A percentile compares a stretch with the other conserved stretches of the same genome.
Conservation (phyloP, 2,113 vertebrate genomes). For the Anguilla japonica region DNA sequence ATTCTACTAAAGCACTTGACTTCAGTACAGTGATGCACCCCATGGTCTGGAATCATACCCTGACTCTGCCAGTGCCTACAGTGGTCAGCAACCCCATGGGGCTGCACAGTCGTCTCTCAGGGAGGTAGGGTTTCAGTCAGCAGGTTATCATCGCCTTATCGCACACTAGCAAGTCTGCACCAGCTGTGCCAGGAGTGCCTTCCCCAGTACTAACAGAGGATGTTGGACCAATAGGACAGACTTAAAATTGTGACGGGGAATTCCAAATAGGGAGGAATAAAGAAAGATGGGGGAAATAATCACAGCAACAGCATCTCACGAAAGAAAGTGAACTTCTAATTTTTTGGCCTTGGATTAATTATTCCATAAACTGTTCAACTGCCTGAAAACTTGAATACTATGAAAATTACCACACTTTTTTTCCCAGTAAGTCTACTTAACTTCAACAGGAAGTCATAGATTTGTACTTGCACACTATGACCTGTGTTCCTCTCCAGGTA, state of each 20-base stretch:
- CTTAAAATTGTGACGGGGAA: too few relatives aligned
- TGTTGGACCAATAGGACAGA: too few relatives aligned
- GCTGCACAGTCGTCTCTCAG: too few relatives aligned
- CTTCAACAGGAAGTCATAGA: background rate
- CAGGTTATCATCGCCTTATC: background rate
- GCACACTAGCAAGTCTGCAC: background rate
- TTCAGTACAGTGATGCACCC: background rate
- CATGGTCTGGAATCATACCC: background rate
- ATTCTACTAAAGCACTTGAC: background rate
- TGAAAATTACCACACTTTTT: background rate
- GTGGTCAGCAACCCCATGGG: background rate
- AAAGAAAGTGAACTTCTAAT: background rate
- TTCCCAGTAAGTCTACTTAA: background rate
- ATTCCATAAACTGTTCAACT: background rate
- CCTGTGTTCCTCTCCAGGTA: slow-evolving; percentile 43
- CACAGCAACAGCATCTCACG: background rate
- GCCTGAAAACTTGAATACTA: background rate
- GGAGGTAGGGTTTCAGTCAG: background rate
- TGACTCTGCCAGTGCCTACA: background rate
- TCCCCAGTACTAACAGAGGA: too few relatives aligned
- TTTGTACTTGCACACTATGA: slow-evolving; percentile 15
- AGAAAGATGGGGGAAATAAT: background rate
- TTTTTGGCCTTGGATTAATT: background rate
- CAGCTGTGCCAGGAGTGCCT: background rate
- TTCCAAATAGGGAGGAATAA: background rate